A percentile compares a stretch with the other conserved stretches of the same genome.
phyloP scores from a whole-genome alignment of 2,113 vertebrate genomes.

The Stictonetta naevosa region DNA sequence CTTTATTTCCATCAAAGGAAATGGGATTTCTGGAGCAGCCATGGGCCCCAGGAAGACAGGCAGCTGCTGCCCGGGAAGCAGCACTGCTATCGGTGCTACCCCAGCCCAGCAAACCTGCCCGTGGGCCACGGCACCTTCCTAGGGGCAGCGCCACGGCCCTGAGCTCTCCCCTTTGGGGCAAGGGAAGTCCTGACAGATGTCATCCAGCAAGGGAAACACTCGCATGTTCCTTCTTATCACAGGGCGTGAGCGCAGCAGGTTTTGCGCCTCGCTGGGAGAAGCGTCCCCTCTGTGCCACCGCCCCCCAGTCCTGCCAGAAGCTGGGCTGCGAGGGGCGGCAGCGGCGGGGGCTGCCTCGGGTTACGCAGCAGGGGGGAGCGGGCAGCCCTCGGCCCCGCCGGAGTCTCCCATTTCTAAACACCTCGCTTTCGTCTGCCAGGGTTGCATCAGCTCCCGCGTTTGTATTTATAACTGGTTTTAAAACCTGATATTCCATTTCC shows the following conservation, averaged over 20 bases:
- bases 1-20: neutral
- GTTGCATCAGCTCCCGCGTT: conserved; percentile 69
- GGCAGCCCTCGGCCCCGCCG: neutral
- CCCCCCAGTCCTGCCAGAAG: neutral
- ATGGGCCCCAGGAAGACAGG: neutral
- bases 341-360: neutral
- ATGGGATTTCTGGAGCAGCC: neutral
- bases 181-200: neutral
- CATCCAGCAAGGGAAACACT: neutral
- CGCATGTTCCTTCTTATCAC: fast-evolving
- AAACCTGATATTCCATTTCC: conserved; percentile 74
- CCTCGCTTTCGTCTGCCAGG: neutral
- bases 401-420: conserved; percentile 49
- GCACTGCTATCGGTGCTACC: neutral
- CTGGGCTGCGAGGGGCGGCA: neutral
- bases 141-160: neutral
- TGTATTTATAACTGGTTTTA: conserved; percentile 64
- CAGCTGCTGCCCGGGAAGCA: neutral
- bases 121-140: fast-evolving
- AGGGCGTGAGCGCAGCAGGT: neutral
- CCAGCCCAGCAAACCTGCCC: neutral
- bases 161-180: neutral
- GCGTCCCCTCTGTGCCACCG: fast-evolving
- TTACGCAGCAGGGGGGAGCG: neutral
- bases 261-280: neutral